Evolutionary conservation across 1,140 invertebrate genomes (phyloP), one percentile per base, ranked within the genome.

Genomic region (Drosophila grimshawi): DNA sequence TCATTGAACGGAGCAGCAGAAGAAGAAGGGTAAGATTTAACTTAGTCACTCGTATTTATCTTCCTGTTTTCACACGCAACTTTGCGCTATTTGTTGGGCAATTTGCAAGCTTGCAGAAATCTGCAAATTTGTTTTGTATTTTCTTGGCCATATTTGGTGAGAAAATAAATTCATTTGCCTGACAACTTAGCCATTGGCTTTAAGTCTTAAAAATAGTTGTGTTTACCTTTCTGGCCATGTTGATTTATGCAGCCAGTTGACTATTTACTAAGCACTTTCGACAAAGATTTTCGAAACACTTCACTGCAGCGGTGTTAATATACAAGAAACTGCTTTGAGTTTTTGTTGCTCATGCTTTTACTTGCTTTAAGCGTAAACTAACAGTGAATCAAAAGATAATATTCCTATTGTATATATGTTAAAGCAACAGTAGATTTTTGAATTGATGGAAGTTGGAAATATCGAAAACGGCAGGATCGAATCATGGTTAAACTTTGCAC

Each of bases 31-130:
- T 60, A 65, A 53, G 30, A 75, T 46, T 75, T 53, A 19, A 46
- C 51, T 49, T 51, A 76, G 66, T 76, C 73, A 76, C 48, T 62
- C 61, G 60, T 60, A 51, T 62, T 69, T 78, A 57, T 64, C 62
- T 77, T 83, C 45, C 81, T 78, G 62, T 78, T 82, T 71, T 81
- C 64, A 75, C 65, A 62, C 46, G 35, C 39, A 65, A 63, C 45
- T 73, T 48, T 35, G 39, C 33, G 39, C 61, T 62, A 73, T 73
- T 69, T 80, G 73, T 69, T 57, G 61, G 59, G 55, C 71, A 78
- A 78, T 78, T 70, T 71, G 61, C 66, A 46, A 63, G 61, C 57
- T 60, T 61, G 66, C 79, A 62, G 5, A 64, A 61, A 59, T 45
- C 10, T 10, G n/a, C 2, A 41, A 32, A 37, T 55, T 41, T 64